A percentile compares a stretch with the other conserved stretches of the same genome.
phyloP scores from a whole-genome alignment of 2,797 vertebrate genomes.

The Meriones psammophilus region DNA sequence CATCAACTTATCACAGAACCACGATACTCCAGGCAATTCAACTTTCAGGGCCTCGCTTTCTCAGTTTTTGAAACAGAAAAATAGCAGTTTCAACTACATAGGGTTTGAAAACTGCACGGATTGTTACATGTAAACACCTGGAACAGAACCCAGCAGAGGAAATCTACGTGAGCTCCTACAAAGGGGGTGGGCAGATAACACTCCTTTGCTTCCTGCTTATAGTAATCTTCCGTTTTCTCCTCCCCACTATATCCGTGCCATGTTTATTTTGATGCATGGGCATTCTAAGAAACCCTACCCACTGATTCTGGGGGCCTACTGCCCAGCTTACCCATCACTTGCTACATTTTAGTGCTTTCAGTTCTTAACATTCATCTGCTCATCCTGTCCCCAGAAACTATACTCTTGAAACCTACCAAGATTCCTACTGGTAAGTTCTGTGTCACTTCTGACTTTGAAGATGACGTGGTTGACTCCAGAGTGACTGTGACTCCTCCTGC shows the following conservation, averaged over 20 bases:
- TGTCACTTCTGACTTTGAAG: conserved; percentile 17
- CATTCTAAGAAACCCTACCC: not conserved
- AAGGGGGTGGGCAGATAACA: not conserved
- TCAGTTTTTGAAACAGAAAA: conserved; percentile 37
- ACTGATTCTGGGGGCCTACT: not conserved
- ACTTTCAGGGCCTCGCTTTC: not conserved
- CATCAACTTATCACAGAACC: not conserved
- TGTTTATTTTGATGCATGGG: not conserved
- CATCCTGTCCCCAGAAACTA: conserved; percentile 20
- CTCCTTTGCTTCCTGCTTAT: not conserved
- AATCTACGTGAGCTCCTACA: not conserved
- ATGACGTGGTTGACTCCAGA: not conserved
- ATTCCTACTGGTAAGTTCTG: conserved; percentile 17
- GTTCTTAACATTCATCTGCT: not conserved
- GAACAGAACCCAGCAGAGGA: not conserved
- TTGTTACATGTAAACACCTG: not conserved
- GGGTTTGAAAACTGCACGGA: conserved; percentile 5
- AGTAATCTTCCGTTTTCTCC: not conserved
- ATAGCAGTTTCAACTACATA: not conserved
- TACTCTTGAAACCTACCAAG: conserved; percentile 36
- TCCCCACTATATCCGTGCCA: not conserved
- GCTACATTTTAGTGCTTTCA: not conserved
- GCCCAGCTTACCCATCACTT: not conserved
- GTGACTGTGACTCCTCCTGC: not conserved
- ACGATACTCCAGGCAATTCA: not conserved